Evolutionary conservation across 2,888 invertebrate genomes (phyloP), one percentile per base, ranked within the genome.

Genomic region (Unio delphinus): DNA sequence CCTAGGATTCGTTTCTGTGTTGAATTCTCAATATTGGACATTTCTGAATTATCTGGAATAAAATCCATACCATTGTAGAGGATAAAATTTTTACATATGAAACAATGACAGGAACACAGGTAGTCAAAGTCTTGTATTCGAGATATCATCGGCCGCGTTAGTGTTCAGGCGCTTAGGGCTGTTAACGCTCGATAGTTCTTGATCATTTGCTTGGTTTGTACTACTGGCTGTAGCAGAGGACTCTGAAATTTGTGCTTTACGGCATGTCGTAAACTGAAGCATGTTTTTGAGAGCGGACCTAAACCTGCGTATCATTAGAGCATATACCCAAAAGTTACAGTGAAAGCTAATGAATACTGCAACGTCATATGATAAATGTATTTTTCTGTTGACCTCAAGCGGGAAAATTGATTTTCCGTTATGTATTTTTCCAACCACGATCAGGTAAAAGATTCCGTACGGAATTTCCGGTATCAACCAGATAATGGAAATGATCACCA

Each of bases 271-370:
- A 20, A 70, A 7, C 7, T 61, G 68, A 20, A 72, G 28, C 18
- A 72, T 18, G 7, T n/a, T 55, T 65, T 74, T 74, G n/a, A 74
- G 56, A 56, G 68, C 64, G 1, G 60, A 17, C 23, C 73, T 67
- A 57, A 76, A 74, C n/a, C 61, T 68, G 5, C 65, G 65, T 4
- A 72, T 61, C 58, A 76, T 63, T 3, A 72, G 45, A 60, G 70
- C 68, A 55, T 76, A 76, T 28, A 76, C 74, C 76, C 76, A 76
- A 45, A 76, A 76, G 64, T 76, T 76, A n/a, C 72, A 61, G 64
- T 76, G 74, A 63, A 74, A 76, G 23, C 72, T 74, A 8, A 76
- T 18, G 1, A 76, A 56, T 20, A 76, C 34, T 8, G 70, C 60
- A 11, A 76, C 7, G 30, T 76, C 76, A 26, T 76, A 76, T 7